Conservation (phyloP, 2,113 vertebrate genomes). For the Rattus rattus region DNA sequence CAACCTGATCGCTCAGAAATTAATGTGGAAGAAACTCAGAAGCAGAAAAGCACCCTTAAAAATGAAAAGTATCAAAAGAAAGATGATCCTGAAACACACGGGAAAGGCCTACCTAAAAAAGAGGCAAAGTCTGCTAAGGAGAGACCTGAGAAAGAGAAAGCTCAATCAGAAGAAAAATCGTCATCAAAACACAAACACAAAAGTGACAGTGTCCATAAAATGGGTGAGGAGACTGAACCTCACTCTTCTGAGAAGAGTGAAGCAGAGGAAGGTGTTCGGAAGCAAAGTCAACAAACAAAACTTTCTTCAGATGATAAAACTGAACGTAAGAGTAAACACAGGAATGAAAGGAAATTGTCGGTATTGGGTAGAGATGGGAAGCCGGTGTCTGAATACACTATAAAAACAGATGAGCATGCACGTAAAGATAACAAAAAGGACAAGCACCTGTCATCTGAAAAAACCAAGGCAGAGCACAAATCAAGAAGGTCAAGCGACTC, state of each 20-base stretch:
- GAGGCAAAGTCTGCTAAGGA: conserved; percentile 88
- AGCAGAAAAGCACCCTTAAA: conserved; percentile 89
- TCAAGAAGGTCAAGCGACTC: conserved; percentile 89
- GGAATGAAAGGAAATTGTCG: conserved; percentile 90
- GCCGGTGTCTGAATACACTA: conserved; percentile 84
- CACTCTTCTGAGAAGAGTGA: conserved; percentile 85
- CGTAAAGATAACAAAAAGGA: conserved; percentile 90
- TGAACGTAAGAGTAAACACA: conserved; percentile 93
- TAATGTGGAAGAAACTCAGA: conserved; percentile 89
- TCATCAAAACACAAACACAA: conserved; percentile 89
- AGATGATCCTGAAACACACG: conserved; percentile 87
- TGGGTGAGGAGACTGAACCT: conserved; percentile 84
- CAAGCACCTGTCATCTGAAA: conserved; percentile 86
- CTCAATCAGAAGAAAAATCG: conserved; percentile 89
- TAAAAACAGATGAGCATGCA: conserved; percentile 87
- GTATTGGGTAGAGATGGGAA: conserved; percentile 87
- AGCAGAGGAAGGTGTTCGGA: conserved; percentile 86
- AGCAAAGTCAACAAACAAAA: conserved; percentile 85
- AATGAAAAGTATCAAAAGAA: conserved; percentile 91
- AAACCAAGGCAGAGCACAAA: conserved; percentile 88
- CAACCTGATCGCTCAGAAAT: conserved; percentile 90
- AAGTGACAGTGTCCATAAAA: conserved; percentile 86
- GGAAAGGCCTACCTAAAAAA: conserved; percentile 84
- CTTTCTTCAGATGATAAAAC: conserved; percentile 90
- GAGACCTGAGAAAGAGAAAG: conserved; percentile 92